Evolutionary conservation across 2,888 invertebrate species (phyloP).

Genomic region (Limulus polyphemus): DNA sequence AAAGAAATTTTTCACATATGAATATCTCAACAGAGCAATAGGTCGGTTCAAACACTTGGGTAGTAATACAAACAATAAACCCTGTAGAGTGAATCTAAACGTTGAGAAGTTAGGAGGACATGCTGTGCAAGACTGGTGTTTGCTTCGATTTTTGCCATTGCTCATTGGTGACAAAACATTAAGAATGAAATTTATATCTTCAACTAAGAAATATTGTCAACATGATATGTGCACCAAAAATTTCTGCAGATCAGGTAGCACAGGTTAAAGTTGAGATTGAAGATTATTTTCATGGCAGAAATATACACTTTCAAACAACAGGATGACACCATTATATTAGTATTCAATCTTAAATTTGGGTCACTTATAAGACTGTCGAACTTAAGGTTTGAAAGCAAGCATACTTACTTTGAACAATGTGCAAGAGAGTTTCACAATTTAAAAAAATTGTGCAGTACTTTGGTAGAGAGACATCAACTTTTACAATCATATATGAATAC

Average conservation of each 20-base stretch:
- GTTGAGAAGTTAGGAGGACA: not conserved
- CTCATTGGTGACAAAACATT: not conserved
- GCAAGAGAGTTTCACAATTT: conserved; percentile 4
- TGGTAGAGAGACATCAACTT: conserved; percentile 5
- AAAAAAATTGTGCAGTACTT: conserved; percentile 7
- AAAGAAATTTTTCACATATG: not conserved
- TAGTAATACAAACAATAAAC: not conserved
- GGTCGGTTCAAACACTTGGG: not conserved
- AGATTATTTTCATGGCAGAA: conserved; percentile 1
- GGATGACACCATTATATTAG: conserved; percentile 3
- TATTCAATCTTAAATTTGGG: conserved; percentile 7
- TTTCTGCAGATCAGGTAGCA: conserved; percentile 2
- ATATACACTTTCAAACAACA: not conserved
- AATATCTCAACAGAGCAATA: not conserved
- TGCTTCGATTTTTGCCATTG: not conserved
- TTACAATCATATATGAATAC: not conserved
- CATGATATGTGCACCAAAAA: conserved; percentile 5
- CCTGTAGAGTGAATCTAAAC: not conserved
- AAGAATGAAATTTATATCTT: not conserved
- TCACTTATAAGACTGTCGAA: conserved; percentile 8
- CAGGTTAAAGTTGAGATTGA: not conserved
- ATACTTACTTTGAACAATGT: conserved; percentile 10
- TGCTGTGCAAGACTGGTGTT: not conserved
- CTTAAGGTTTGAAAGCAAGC: conserved; percentile 10
- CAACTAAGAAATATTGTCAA: conserved; percentile 3